Percentiles rank a stretch among this genome's conserved stretches.
Evolutionary conservation across 1,140 invertebrate species (phyloP).

Genomic region (Platyscapa corneri): DNA sequence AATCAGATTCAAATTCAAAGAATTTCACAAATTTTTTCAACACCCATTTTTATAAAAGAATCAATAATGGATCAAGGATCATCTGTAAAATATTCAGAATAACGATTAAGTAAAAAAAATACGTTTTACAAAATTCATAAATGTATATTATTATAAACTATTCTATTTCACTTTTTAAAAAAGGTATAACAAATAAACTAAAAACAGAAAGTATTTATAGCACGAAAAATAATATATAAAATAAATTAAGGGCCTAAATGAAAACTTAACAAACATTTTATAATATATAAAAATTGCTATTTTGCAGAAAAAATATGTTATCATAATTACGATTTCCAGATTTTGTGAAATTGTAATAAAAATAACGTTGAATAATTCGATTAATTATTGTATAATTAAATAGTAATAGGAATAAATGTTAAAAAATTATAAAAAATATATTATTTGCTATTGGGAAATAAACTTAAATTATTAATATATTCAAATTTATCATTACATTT

Average conservation of each 20-base stretch:
- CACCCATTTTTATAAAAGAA: not conserved
- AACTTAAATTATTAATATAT: constrained; percentile 28
- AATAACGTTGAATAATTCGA: constrained; percentile 47
- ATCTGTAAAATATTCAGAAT: not conserved
- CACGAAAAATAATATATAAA: not conserved
- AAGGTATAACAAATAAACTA: constrained; percentile 12
- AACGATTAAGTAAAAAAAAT: not conserved
- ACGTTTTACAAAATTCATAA: not conserved
- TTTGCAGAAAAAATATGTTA: not conserved
- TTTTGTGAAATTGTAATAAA: constrained; percentile 23
- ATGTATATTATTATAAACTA: not conserved
- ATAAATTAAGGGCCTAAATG: not conserved
- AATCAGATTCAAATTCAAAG: no score
- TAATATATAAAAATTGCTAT: constrained; percentile 30
- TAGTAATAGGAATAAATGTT: constrained; percentile 52
- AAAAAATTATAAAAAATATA: not conserved
- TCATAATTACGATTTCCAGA: constrained; percentile 24
- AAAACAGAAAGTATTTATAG: not conserved
- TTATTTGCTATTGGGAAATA: constrained; percentile 26
- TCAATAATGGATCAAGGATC: not conserved
- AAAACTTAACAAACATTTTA: constrained; percentile 26
- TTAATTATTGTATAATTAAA: constrained; percentile 36
- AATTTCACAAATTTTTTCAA: no score
- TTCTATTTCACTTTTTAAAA: not conserved
- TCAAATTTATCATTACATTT: not conserved